phyloP scores from a whole-genome alignment of 2,113 vertebrate genomes.

The Mus musculus region GRCm39 chrX:50961501-50962000 shows the following conservation, averaged over 20 bases:
- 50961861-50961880: not conserved
- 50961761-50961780: not conserved
- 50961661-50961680: not conserved
- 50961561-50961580: not conserved
- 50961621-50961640: not conserved
- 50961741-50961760: not conserved
- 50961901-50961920: not conserved
- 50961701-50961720: not conserved
- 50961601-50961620: slow-evolving; percentile 30
- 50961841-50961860: not conserved
- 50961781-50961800: not conserved
- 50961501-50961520: slow-evolving; percentile 32
- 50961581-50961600: slow-evolving; percentile 14
- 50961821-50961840: not conserved
- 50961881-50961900: not conserved
- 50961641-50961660: not conserved
- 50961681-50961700: not conserved
- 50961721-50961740: not conserved
- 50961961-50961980: no score
- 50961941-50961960: not conserved
- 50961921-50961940: not conserved
- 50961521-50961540: not conserved
- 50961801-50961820: not conserved
- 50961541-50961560: not conserved
- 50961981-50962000: no score